Percentiles rank a stretch among this genome's conserved stretches.
Conservation (phyloP, 2,113 vertebrate genomes). For the Scopus umbretta region DNA sequence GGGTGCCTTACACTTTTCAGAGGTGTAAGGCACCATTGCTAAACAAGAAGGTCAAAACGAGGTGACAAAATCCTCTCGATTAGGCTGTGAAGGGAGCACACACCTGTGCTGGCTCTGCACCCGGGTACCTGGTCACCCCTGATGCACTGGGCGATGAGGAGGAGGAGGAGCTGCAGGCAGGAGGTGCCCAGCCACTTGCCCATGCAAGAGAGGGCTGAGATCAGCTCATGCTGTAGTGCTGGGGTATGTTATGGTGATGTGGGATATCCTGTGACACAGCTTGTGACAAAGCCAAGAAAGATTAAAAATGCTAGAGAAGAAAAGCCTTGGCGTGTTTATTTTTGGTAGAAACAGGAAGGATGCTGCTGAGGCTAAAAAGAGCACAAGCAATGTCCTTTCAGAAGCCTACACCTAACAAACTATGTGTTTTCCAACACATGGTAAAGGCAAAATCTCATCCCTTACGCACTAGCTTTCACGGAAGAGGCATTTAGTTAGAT, state of each 20-base stretch:
- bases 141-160: neutral
- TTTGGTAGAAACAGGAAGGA: constrained; percentile 32
- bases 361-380: neutral
- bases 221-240: neutral
- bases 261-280: constrained; percentile 34
- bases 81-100: neutral
- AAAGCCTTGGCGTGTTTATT: neutral
- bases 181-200: neutral
- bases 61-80: neutral
- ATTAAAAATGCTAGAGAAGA: neutral
- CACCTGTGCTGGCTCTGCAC: neutral
- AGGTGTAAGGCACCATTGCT: neutral
- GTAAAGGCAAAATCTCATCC: neutral
- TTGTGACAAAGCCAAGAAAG: neutral
- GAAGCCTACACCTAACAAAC: neutral
- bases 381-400: neutral
- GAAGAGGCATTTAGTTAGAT: neutral
- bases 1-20: neutral
- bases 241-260: neutral
- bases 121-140: neutral
- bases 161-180: neutral
- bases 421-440: neutral
- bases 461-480: neutral
- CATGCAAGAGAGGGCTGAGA: neutral
- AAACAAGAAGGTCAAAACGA: neutral